These are phyloP conservation scores for Rutilus rutilus DNA, from an alignment of 2,113 vertebrate species.

Conservation along the genomic window DNA sequence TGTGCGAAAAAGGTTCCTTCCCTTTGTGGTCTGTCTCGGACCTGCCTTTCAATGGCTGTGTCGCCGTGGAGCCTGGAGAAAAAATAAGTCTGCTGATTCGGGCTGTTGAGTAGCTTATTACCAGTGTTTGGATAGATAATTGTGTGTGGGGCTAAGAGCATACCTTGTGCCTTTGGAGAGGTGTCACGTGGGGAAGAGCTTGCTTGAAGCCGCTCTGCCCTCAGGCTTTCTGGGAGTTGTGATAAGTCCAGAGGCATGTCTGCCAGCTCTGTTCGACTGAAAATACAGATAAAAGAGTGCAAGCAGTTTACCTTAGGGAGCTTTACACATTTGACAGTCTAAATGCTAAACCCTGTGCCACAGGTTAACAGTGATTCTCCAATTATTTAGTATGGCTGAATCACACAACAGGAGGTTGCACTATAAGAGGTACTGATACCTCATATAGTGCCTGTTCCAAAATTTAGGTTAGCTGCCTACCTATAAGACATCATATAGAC, in stretches of 20 bases:
- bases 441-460: background rate
- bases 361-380: background rate
- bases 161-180: conserved; percentile 74
- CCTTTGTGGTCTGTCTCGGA: conserved; percentile 68
- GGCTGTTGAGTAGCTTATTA: background rate
- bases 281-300: conserved; percentile 38
- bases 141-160: conserved; percentile 16
- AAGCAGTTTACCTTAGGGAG: conserved; percentile 26
- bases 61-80: conserved; percentile 55
- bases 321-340: conserved; percentile 7
- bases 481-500: background rate
- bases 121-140: conserved; percentile 3
- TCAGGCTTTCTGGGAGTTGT: conserved; percentile 80
- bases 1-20: conserved; percentile 67
- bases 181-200: conserved; percentile 66
- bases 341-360: conserved; percentile 1
- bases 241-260: conserved; percentile 83
- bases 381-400: conserved; percentile 10
- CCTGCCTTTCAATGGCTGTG: conserved; percentile 68
- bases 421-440: no score
- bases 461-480: background rate
- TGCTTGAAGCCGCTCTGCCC: conserved; percentile 69
- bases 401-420: conserved; percentile 1
- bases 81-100: conserved; percentile 20
- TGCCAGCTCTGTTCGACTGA: conserved; percentile 80